Evolutionary conservation across 2,113 vertebrate species (phyloP).

Genomic region (Fregata magnificens): DNA sequence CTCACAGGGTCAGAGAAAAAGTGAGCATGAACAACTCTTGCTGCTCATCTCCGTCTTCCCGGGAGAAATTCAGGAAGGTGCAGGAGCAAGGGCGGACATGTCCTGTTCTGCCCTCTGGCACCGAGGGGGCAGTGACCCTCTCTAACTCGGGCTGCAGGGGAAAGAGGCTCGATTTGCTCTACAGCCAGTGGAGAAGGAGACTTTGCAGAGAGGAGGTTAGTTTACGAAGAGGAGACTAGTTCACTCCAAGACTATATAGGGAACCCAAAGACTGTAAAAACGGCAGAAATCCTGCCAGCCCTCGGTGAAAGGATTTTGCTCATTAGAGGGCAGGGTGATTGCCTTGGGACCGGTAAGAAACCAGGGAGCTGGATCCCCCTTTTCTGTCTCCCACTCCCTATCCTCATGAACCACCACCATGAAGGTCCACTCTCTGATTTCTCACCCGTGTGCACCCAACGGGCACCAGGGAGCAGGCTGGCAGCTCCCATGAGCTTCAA

Average conservation of each 20-base stretch:
- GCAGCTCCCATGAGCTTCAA: background rate
- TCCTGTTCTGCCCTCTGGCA: background rate
- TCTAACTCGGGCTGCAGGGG: background rate
- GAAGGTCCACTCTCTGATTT: background rate
- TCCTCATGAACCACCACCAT: rapidly evolving
- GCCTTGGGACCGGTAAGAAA: background rate
- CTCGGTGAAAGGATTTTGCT: background rate
- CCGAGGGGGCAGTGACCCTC: background rate
- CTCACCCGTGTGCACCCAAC: rapidly evolving
- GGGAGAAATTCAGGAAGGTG: background rate
- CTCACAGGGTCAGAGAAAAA: background rate
- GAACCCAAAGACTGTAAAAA: background rate
- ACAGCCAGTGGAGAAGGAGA: background rate
- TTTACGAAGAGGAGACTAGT: background rate
- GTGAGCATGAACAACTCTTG: background rate
- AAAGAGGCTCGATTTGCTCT: background rate
- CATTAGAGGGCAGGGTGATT: background rate
- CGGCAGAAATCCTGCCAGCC: background rate
- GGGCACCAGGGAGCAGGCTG: background rate
- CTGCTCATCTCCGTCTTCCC: background rate
- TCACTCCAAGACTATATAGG: background rate
- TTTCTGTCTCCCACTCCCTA: background rate
- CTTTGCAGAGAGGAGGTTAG: background rate
- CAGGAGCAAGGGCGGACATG: background rate
- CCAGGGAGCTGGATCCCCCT: background rate